Conservation (phyloP, 2,797 vertebrate species). For the Harpagifer antarcticus region DNA sequence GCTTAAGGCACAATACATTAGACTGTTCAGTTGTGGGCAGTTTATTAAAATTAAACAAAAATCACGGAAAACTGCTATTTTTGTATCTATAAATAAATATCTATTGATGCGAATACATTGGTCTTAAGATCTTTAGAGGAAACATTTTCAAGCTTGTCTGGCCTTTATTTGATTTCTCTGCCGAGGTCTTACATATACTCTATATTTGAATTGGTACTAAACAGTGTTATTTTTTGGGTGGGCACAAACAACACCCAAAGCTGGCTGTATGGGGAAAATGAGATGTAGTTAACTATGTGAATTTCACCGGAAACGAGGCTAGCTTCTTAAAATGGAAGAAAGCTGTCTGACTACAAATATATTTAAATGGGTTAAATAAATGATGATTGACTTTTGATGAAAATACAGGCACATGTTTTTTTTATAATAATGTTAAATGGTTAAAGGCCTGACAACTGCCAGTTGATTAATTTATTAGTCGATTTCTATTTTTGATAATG, state of each 20-base stretch:
- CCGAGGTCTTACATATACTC: neutral
- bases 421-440: neutral
- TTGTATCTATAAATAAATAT: neutral
- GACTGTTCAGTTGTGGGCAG: slow-evolving; percentile 5
- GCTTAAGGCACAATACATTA: slow-evolving; percentile 6
- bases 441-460: neutral
- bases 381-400: neutral
- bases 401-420: neutral
- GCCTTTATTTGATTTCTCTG: slow-evolving; percentile 3
- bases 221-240: neutral
- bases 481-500: neutral
- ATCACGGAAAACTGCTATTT: neutral
- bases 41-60: slow-evolving; percentile 1
- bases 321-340: slow-evolving; percentile 1
- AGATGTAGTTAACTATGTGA: neutral
- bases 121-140: neutral
- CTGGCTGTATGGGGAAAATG: neutral
- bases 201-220: neutral
- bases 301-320: neutral
- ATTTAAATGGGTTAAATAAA: neutral
- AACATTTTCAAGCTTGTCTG: neutral
- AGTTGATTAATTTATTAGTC: no score
- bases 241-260: neutral
- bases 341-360: neutral
- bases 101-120: neutral